phyloP scores from a whole-genome alignment of 2,797 vertebrate species.

The Rhinophrynus dorsalis region DNA sequence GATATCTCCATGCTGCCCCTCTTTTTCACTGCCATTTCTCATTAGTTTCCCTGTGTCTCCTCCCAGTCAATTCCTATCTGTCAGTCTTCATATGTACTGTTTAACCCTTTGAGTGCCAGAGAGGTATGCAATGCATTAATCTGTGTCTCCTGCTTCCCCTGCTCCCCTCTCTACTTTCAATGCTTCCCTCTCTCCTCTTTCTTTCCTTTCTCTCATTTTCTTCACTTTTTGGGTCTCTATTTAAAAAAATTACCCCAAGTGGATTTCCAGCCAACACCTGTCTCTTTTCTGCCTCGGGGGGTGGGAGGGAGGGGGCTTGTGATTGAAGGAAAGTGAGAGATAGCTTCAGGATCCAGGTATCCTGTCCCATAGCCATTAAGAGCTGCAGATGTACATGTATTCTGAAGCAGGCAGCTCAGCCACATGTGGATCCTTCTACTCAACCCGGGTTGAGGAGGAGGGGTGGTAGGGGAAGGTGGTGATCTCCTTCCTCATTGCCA shows the following conservation, averaged over 20 bases:
- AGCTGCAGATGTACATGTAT: not conserved
- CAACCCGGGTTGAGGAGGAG: too few relatives aligned
- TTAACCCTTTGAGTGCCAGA: too few relatives aligned
- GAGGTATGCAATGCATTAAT: too few relatives aligned
- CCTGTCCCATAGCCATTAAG: not conserved
- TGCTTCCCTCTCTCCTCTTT: not conserved
- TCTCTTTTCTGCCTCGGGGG: constrained; percentile 14
- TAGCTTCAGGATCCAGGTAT: constrained; percentile 10
- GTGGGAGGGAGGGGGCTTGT: too few relatives aligned
- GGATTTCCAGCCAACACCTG: constrained; percentile 22
- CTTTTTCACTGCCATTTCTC: not conserved
- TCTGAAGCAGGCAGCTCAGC: not conserved
- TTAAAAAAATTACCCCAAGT: constrained; percentile 25
- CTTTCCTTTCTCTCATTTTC: not conserved
- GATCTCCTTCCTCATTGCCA: too few relatives aligned
- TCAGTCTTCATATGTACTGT: constrained; percentile 20
- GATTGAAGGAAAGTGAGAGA: constrained; percentile 12
- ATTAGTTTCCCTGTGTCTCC: constrained; percentile 18
- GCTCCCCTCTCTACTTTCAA: not conserved
- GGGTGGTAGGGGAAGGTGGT: too few relatives aligned
- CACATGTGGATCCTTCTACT: too few relatives aligned
- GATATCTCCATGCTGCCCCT: not conserved
- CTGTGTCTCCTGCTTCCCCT: not conserved
- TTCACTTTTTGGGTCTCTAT: constrained; percentile 4
- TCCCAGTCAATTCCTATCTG: constrained; percentile 21